Evolutionary conservation across 2,797 vertebrate genomes (phyloP).

Genomic region (Parotocinclus haroldoi): DNA sequence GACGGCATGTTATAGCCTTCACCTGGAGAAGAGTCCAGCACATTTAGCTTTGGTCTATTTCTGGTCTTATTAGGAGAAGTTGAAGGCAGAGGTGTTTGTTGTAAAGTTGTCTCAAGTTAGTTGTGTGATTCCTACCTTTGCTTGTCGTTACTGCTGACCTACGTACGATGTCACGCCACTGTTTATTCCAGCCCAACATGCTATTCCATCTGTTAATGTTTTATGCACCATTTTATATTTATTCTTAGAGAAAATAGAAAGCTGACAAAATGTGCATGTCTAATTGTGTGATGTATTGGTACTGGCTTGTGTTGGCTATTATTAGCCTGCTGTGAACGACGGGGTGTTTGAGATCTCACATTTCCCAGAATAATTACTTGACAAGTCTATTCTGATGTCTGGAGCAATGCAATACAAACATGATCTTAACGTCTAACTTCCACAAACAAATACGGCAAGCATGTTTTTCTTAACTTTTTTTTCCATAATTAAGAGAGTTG

Average conservation of each 20-base stretch:
- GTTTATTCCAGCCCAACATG: not conserved
- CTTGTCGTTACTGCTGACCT: slow-evolving; percentile 5
- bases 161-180: too few species aligned
- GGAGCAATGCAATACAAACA: slow-evolving; percentile 16
- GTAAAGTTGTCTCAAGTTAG: slow-evolving; percentile 12
- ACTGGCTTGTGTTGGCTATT: slow-evolving; percentile 51
- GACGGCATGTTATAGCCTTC: slow-evolving; percentile 19
- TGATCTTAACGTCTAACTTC: slow-evolving; percentile 21
- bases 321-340: slow-evolving; percentile 52
- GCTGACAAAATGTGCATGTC: slow-evolving; percentile 21
- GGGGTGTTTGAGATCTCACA: slow-evolving; percentile 38
- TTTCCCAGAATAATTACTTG: slow-evolving; percentile 50
- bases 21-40: slow-evolving; percentile 4
- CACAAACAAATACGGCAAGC: not conserved
- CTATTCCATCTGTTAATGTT: too few species aligned
- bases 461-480: too few species aligned
- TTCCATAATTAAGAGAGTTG: too few species aligned
- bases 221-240: too few species aligned
- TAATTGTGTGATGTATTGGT: slow-evolving; percentile 56
- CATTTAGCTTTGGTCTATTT: not conserved
- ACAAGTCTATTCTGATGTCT: slow-evolving; percentile 43
- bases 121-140: not conserved
- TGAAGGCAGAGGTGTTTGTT: not conserved
- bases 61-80: slow-evolving; percentile 18
- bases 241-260: not conserved